phyloP scores from a whole-genome alignment of 2,888 invertebrate genomes.

The Latrodectus hesperus region DNA sequence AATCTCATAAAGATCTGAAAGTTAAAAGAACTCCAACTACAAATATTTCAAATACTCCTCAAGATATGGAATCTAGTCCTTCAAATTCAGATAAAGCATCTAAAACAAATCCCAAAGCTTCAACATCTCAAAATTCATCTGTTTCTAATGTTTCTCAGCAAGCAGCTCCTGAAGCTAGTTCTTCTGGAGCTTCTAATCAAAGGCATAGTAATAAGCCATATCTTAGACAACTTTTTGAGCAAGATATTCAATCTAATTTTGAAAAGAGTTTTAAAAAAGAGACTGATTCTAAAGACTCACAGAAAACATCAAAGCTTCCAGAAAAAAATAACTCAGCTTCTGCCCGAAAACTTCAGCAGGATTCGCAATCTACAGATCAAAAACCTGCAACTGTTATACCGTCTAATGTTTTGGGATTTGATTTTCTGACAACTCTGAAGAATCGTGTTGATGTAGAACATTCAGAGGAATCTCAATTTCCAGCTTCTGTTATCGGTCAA shows the following conservation, averaged over 20 bases:
- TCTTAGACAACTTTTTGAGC: constrained; percentile 48
- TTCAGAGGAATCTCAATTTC: constrained; percentile 24
- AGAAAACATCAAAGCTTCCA: neutral
- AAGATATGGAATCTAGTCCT: constrained; percentile 44
- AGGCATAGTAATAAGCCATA: constrained; percentile 39
- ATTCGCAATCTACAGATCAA: neutral
- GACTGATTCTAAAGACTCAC: neutral
- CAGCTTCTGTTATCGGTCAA: constrained; percentile 53
- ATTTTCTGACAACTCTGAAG: constrained; percentile 41
- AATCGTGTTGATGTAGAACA: constrained; percentile 30
- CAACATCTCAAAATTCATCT: constrained; percentile 1
- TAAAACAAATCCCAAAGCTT: constrained; percentile 12
- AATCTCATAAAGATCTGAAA: constrained; percentile 23
- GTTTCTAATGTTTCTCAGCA: neutral
- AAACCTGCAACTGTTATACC: constrained; percentile 23
- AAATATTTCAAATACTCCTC: constrained; percentile 5
- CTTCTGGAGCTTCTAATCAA: neutral
- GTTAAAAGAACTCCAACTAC: constrained; percentile 14
- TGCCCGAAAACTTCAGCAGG: neutral
- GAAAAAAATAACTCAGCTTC: neutral
- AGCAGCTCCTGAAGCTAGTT: neutral
- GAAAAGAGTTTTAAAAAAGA: constrained; percentile 20
- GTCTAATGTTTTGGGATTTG: constrained; percentile 42
- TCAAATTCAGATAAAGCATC: constrained; percentile 9
- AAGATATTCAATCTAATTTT: constrained; percentile 60